A percentile compares a stretch with the other conserved stretches of the same genome.
phyloP scores from a whole-genome alignment of 2,113 vertebrate species.

The Nipponia nippon region DNA sequence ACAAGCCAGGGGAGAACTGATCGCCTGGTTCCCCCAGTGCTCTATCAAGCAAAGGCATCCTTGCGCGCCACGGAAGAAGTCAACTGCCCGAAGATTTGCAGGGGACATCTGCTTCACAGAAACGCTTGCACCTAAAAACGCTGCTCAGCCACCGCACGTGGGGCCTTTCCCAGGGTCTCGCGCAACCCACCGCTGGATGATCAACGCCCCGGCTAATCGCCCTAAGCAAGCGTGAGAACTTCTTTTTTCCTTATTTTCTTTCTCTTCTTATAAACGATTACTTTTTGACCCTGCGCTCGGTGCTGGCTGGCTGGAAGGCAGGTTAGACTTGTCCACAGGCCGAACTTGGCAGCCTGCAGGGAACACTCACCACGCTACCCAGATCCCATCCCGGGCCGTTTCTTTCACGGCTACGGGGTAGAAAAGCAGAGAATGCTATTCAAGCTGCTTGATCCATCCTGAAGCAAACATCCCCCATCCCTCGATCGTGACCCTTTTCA shows the following conservation, averaged over 20 bases:
- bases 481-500: background rate
- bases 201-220: background rate
- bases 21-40: background rate
- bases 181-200: background rate
- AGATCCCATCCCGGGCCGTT: background rate
- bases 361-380: background rate
- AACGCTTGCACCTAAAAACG: background rate
- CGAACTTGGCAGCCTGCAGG: background rate
- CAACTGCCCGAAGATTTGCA: rapidly evolving
- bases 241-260: background rate
- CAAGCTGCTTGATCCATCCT: background rate
- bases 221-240: background rate
- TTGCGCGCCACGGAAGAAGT: rapidly evolving
- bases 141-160: rapidly evolving
- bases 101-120: rapidly evolving
- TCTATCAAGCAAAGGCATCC: background rate
- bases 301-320: background rate
- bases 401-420: rapidly evolving
- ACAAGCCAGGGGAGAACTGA: background rate
- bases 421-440: background rate
- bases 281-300: rapidly evolving
- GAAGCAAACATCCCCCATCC: background rate
- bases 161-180: background rate
- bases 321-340: background rate
- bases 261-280: background rate